These are phyloP conservation scores for Hirundichthys speculiger DNA, from an alignment of 2,113 vertebrate species.

Conservation along the genomic window DNA sequence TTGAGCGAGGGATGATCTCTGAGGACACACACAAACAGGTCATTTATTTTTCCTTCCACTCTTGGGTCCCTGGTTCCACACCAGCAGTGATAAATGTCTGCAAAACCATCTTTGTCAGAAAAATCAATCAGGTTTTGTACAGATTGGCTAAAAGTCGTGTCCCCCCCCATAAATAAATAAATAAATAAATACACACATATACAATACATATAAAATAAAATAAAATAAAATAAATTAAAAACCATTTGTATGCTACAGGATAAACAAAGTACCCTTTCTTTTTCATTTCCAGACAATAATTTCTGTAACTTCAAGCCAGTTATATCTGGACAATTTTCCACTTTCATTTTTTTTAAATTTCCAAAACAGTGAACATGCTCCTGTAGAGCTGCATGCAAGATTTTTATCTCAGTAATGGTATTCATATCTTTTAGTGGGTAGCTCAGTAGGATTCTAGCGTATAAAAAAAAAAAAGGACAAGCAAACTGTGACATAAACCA, in stretches of 20 bases:
- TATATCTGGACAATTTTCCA: conserved; percentile 17
- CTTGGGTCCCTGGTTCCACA: conserved; percentile 24
- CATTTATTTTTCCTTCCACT: conserved; percentile 36
- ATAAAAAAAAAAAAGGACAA: too few species aligned
- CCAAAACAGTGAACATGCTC: too few species aligned
- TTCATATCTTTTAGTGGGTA: too few species aligned
- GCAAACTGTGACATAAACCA: too few species aligned
- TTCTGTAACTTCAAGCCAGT: conserved; percentile 26
- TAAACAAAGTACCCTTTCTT: conserved; percentile 36
- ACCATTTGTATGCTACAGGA: conserved; percentile 22
- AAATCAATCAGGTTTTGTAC: conserved; percentile 43
- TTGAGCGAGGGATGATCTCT: conserved; percentile 99
- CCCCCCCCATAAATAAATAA: too few species aligned
- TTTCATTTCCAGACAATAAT: conserved; percentile 15
- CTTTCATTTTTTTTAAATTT: background rate
- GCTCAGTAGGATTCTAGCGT: too few species aligned
- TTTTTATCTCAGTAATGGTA: too few species aligned
- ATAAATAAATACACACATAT: too few species aligned
- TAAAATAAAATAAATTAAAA: too few species aligned
- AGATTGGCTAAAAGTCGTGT: conserved; percentile 20
- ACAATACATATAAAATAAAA: too few species aligned
- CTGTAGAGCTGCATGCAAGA: too few species aligned
- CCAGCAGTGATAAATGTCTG: conserved; percentile 37
- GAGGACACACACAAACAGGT: conserved; percentile 48
- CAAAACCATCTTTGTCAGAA: conserved; percentile 29